Evolutionary conservation across 1,140 invertebrate genomes (phyloP).

Genomic region (Drosophila repleta): DNA sequence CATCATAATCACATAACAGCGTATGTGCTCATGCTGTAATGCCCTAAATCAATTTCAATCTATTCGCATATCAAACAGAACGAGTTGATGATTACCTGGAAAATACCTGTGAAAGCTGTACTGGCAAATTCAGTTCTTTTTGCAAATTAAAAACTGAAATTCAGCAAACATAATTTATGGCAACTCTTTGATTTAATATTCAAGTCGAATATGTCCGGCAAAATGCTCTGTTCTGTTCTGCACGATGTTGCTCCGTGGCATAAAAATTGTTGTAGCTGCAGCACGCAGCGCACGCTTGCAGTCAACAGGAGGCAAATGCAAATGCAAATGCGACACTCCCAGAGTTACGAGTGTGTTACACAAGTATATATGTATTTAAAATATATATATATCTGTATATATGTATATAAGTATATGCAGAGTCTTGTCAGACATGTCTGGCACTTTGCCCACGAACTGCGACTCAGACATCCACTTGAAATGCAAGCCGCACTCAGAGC

Average conservation of each 20-base stretch:
- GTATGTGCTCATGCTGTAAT: neutral
- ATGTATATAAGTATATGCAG: neutral
- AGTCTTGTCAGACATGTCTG: constrained; percentile 45
- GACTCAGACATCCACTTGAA: constrained; percentile 16
- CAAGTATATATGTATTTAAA: too few relatives aligned
- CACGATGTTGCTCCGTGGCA: neutral
- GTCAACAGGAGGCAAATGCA: constrained; percentile 10
- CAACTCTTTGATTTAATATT: neutral
- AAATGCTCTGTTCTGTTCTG: neutral
- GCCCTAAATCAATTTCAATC: constrained; percentile 6
- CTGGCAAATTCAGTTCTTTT: too few relatives aligned
- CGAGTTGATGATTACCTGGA: neutral
- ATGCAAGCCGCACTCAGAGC: constrained; percentile 10
- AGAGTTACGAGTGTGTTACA: neutral
- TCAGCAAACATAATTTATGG: neutral
- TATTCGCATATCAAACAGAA: neutral
- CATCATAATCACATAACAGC: too few relatives aligned
- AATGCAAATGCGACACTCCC: constrained; percentile 40
- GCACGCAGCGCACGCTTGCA: neutral
- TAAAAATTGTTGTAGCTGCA: neutral
- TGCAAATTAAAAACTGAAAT: neutral
- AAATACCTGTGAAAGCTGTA: neutral
- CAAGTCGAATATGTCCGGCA: neutral
- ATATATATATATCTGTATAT: too few relatives aligned
- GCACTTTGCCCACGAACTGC: constrained; percentile 23